Conservation (phyloP, 37 sponge, comb jelly and placozoan species). For the Bolinopsis microptera region DNA sequence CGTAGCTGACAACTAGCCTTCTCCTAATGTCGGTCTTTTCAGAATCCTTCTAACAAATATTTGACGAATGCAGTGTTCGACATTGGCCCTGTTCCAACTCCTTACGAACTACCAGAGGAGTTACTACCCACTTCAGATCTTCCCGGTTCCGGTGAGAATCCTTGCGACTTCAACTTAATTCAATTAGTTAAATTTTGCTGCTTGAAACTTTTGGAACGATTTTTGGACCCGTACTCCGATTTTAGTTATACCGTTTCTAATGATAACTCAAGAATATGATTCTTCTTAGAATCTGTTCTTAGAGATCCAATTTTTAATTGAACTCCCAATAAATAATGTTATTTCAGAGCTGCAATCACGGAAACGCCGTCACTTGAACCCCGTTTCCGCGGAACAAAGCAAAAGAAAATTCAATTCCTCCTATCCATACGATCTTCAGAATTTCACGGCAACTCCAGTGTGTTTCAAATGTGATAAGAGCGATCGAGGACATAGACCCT, state of each 20-base stretch:
- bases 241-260: too few species aligned
- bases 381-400: neutral
- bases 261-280: too few species aligned
- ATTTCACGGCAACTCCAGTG: slow-evolving; percentile 28
- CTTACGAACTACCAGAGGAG: slow-evolving; percentile 23
- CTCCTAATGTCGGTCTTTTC: neutral
- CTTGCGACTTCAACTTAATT: too few species aligned
- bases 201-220: too few species aligned
- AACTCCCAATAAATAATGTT: too few species aligned
- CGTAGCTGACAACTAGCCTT: neutral
- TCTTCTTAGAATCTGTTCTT: too few species aligned
- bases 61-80: slow-evolving; percentile 9
- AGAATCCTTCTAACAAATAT: neutral
- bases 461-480: slow-evolving; percentile 48
- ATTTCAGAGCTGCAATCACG: slow-evolving; percentile 30
- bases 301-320: too few species aligned
- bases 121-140: neutral
- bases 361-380: slow-evolving; percentile 11
- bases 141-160: neutral
- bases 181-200: too few species aligned
- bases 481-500: neutral
- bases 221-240: too few species aligned
- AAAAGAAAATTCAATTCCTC: slow-evolving; percentile 42
- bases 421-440: slow-evolving; percentile 30
- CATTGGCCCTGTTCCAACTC: slow-evolving; percentile 12